phyloP scores from a whole-genome alignment of 2,113 vertebrate genomes.

The Halcyon malimbica region DNA sequence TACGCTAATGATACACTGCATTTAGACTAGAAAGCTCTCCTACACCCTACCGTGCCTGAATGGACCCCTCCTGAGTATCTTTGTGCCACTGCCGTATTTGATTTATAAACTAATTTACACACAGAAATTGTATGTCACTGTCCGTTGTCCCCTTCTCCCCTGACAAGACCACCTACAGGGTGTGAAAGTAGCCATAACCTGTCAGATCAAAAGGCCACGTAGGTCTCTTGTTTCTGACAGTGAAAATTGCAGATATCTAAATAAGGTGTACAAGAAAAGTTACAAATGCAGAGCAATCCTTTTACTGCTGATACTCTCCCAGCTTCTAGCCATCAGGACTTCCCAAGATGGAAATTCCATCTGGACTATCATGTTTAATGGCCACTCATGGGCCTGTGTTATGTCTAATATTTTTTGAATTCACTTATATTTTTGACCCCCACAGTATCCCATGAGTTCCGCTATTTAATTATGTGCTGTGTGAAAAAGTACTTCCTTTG shows the following conservation, averaged over 20 bases:
- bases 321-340: background rate
- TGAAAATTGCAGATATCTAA: background rate
- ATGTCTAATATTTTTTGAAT: background rate
- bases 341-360: background rate
- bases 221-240: background rate
- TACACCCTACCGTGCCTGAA: background rate
- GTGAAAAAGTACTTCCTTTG: constrained; percentile 49
- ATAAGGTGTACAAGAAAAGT: background rate
- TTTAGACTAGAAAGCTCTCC: background rate
- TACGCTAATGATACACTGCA: background rate
- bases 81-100: background rate
- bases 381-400: background rate
- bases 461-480: background rate
- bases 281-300: background rate
- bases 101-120: background rate
- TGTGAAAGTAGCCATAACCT: background rate
- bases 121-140: background rate
- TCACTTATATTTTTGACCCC: background rate
- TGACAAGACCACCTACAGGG: background rate
- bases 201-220: background rate
- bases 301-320: background rate
- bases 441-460: background rate
- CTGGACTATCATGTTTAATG: background rate
- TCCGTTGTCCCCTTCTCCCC: background rate
- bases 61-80: background rate